A percentile compares a stretch with the other conserved stretches of the same genome.
phyloP scores from a whole-genome alignment of 2,797 vertebrate species.

The Florisuga fusca region DNA sequence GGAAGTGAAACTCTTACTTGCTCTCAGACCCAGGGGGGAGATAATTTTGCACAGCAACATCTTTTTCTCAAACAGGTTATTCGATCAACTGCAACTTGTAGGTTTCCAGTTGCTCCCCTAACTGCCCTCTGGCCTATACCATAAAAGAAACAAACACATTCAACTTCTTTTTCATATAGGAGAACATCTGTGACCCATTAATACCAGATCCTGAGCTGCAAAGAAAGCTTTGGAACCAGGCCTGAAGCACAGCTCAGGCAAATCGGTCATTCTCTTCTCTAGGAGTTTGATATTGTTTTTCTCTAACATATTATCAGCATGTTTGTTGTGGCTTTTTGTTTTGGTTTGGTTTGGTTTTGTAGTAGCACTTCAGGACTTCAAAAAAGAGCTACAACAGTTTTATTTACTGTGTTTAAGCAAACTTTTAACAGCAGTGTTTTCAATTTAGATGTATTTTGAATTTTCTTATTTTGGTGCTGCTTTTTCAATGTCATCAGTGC shows the following conservation, averaged over 20 bases:
- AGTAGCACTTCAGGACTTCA: neutral
- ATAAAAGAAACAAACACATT: conserved; percentile 30
- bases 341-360: neutral
- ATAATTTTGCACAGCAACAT: neutral
- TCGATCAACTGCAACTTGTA: neutral
- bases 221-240: neutral
- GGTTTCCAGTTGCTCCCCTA: neutral
- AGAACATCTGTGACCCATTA: conserved; percentile 51
- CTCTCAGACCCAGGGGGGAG: neutral
- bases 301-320: neutral
- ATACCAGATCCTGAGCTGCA: fast-evolving
- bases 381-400: neutral
- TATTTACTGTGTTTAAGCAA: neutral
- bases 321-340: neutral
- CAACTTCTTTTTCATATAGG: neutral
- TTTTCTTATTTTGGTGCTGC: neutral
- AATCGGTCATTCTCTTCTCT: neutral
- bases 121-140: neutral
- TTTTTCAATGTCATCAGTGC: neutral
- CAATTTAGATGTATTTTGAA: neutral
- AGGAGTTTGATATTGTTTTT: neutral
- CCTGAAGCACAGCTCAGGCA: neutral
- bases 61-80: neutral
- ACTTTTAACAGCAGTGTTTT: neutral
- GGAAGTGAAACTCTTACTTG: conserved; percentile 40